Base-by-base conservation (phyloP, 1,140 invertebrate genomes). In the Achatina immaculata region DNA sequence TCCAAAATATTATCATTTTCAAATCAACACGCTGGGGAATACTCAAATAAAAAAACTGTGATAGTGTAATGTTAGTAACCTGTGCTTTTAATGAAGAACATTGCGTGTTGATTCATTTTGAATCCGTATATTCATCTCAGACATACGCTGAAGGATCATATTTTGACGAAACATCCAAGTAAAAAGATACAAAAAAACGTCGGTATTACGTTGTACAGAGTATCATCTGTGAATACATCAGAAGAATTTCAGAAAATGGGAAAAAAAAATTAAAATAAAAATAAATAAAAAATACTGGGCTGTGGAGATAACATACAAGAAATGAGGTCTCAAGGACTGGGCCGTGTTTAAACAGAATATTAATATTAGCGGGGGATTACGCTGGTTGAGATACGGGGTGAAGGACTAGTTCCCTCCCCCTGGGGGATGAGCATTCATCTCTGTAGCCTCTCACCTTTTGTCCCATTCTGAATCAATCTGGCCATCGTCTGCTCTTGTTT, bases 391-490 rank as follows among this genome's bases (percentile, higher is more conserved):
- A 42, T 34, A 43, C 21, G 68, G 1, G n/a, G n/a, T 42, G 42
- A 69, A 42, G 24, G 42, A 62, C 28, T 62, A 62, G n/a, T n/a
- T n/a, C n/a, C n/a, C n/a, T 28, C 58, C 58, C n/a, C 51, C 16
- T 28, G 4, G 31, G 58, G 58, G 58, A n/a, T 28, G 1, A 31
- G 58, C 58, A 34, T 62, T 42, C 68, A 69, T 42, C 31, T 40
- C 19, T 21, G 24, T 34, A 42, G 24, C 36, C 68, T 38, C 68
- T 42, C 42, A 42, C 42, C 68, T 69, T 43, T 69, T 69, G 36
- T 69, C 21, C 68, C 24, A 43, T 69, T 69, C 68, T 42, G 68
- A 69, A 69, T 69, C 68, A 69, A 69, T 69, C 68, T 69, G 68
- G 19, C 36, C 36, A 43, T 42, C 36, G 68, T 69, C 68, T 69